phyloP scores from a whole-genome alignment of 2,113 vertebrate species.

The Neopipo cinnamomea region DNA sequence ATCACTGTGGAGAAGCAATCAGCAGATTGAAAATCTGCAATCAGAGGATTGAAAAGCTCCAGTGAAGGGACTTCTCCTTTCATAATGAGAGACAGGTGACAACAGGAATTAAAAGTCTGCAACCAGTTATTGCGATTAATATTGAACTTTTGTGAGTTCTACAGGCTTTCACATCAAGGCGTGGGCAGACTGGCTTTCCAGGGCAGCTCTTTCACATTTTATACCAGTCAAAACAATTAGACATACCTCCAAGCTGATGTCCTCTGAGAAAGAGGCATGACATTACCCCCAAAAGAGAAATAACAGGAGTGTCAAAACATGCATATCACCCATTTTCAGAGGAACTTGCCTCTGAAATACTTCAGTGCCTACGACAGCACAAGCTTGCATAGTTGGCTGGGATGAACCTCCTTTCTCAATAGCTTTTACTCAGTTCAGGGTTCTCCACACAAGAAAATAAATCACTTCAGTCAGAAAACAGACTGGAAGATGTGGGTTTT shows the following conservation, averaged over 20 bases:
- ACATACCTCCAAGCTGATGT: constrained; percentile 26
- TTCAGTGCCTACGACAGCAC: not conserved
- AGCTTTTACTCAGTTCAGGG: not conserved
- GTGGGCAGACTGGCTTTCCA: not conserved
- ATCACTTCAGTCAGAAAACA: not conserved
- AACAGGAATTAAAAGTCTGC: constrained; percentile 4
- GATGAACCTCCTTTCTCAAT: not conserved
- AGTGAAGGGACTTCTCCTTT: not conserved
- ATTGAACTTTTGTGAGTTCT: not conserved
- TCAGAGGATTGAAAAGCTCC: not conserved
- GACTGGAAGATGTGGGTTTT: too few species aligned
- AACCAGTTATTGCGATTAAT: constrained; percentile 28
- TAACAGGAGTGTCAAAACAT: constrained; percentile 51
- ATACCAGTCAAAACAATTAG: constrained; percentile 54
- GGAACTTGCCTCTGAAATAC: constrained; percentile 4
- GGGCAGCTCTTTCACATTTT: constrained; percentile 47
- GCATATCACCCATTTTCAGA: not conserved
- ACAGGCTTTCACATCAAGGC: not conserved
- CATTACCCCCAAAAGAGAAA: constrained; percentile 24
- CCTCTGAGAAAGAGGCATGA: constrained; percentile 2
- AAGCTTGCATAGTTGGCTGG: not conserved
- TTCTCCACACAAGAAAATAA: not conserved
- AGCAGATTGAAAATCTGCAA: too few species aligned
- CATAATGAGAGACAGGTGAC: not conserved
- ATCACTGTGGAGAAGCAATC: not conserved